Conservation (phyloP, 2,797 vertebrate species). For the Sciurus vulgaris region DNA sequence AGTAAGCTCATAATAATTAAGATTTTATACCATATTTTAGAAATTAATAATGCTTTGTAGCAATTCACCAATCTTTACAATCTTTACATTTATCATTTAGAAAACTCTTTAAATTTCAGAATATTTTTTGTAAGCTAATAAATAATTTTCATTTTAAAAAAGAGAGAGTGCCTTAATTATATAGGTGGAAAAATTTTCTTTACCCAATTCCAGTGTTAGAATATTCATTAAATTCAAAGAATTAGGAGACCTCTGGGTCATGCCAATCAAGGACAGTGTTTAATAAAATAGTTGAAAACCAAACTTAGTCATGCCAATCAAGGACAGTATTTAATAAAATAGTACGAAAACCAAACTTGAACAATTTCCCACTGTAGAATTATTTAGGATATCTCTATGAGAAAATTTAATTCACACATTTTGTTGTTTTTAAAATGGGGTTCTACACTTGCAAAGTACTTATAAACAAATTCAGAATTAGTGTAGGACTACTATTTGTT, state of each 20-base stretch:
- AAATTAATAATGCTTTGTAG: conserved; percentile 27
- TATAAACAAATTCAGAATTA: conserved; percentile 46
- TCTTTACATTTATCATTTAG: conserved; percentile 20
- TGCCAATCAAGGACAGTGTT: background rate
- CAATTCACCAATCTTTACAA: conserved; percentile 51
- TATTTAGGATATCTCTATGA: background rate
- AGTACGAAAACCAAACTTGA: background rate
- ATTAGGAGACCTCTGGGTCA: background rate
- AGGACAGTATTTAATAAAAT: conserved; percentile 10
- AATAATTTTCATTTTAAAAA: conserved; percentile 5
- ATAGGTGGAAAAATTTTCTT: background rate
- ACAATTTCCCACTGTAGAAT: background rate
- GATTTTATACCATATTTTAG: conserved; percentile 6
- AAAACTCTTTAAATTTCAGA: conserved; percentile 14
- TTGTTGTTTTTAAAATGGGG: background rate
- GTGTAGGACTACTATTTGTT: background rate
- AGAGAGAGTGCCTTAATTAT: conserved; percentile 9
- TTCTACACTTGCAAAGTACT: conserved; percentile 27
- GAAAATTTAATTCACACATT: background rate
- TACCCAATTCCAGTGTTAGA: background rate
- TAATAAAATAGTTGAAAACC: background rate
- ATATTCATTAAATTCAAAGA: conserved; percentile 35
- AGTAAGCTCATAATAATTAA: background rate
- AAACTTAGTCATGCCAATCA: background rate
- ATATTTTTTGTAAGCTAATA: conserved; percentile 28